Percentiles rank a stretch among this genome's conserved stretches.
These are phyloP conservation scores for Clarias gariepinus DNA, from an alignment of 2,113 vertebrate genomes.

Conservation along the genomic window DNA sequence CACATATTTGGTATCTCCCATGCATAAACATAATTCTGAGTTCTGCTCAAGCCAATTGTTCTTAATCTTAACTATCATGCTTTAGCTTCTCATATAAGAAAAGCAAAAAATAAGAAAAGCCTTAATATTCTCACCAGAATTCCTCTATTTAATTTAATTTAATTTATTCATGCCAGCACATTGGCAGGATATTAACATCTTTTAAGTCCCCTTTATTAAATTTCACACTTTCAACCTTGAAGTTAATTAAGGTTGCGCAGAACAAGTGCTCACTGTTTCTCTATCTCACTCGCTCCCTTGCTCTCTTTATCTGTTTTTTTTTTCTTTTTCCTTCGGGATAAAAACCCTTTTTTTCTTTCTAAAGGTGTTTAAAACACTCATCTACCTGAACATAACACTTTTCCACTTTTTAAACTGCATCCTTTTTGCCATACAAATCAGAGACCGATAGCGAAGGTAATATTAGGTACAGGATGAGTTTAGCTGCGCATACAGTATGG, in stretches of 20 bases:
- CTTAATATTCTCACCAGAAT: conserved; percentile 12
- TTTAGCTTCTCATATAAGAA: background rate
- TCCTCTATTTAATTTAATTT: conserved; percentile 65
- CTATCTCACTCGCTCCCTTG: background rate
- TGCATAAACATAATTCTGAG: background rate
- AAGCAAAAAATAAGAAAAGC: background rate
- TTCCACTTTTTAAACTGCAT: background rate
- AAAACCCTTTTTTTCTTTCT: conserved; percentile 6
- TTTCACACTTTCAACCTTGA: conserved; percentile 76
- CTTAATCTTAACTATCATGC: background rate
- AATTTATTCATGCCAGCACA: conserved; percentile 69
- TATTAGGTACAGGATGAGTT: background rate
- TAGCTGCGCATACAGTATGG: background rate
- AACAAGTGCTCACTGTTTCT: conserved; percentile 50
- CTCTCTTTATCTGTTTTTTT: conserved; percentile 4
- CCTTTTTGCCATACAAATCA: conserved; percentile 24
- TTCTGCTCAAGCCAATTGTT: background rate
- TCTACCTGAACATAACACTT: conserved; percentile 23
- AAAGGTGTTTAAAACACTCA: conserved; percentile 45
- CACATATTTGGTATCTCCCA: background rate
- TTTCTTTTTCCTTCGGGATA: background rate
- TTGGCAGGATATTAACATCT: conserved; percentile 75
- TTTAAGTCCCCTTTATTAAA: conserved; percentile 77
- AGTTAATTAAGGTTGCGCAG: conserved; percentile 76
- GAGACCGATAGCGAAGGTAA: background rate